Percentiles rank a stretch among this genome's conserved stretches.
phyloP scores from a whole-genome alignment of 2,113 vertebrate genomes.

The Parus major region DNA sequence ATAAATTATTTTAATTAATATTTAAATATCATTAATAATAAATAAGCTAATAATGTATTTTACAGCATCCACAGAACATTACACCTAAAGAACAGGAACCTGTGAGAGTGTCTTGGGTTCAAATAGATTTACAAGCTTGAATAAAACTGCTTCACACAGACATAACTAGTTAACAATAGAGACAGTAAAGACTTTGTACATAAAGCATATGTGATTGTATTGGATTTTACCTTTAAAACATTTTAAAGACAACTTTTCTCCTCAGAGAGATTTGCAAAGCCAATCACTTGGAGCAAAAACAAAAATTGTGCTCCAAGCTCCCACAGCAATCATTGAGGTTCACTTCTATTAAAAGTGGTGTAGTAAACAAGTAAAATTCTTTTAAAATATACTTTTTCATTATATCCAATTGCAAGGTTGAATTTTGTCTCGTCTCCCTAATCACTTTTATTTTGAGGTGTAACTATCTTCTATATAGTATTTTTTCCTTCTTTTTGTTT shows the following conservation, averaged over 20 bases:
- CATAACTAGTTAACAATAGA: neutral
- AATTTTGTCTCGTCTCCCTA: too few species aligned
- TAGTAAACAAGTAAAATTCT: neutral
- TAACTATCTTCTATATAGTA: neutral
- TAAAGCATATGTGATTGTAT: neutral
- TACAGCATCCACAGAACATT: neutral
- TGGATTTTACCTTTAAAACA: neutral
- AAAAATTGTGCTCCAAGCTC: neutral
- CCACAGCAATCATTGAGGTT: fast-evolving
- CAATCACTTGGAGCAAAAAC: neutral
- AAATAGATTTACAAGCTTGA: neutral
- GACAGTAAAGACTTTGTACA: neutral
- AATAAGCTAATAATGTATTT: neutral
- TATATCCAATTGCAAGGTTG: neutral
- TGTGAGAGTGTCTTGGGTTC: neutral
- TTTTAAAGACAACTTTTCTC: neutral
- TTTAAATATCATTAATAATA: too few species aligned
- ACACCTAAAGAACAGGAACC: neutral
- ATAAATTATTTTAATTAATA: too few species aligned
- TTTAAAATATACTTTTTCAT: neutral
- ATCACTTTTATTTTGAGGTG: neutral
- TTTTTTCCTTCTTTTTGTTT: neutral
- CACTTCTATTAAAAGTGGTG: neutral
- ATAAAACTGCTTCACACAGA: neutral
- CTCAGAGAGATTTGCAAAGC: neutral